These are phyloP conservation scores for Cynopterus sphinx DNA, from an alignment of 2,797 vertebrate genomes.

Conservation along the genomic window DNA sequence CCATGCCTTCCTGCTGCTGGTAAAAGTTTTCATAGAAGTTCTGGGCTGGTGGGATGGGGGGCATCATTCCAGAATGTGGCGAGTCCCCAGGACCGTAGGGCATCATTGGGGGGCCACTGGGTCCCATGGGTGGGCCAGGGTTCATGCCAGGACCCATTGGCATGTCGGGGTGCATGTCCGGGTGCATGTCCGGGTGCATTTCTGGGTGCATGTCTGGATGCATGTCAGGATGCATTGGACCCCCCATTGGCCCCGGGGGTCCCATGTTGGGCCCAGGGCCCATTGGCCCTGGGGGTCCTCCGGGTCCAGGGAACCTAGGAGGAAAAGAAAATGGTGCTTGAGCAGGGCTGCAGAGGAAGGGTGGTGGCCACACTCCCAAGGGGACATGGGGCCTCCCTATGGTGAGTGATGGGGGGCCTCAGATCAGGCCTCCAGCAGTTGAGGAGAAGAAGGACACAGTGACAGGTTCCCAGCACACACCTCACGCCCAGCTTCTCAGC, in stretches of 20 bases:
- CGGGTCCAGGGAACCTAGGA: slow-evolving; percentile 86
- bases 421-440: neutral
- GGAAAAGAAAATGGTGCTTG: slow-evolving; percentile 79
- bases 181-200: slow-evolving; percentile 83
- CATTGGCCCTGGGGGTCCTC: slow-evolving; percentile 86
- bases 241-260: slow-evolving; percentile 85
- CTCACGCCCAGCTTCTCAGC: slow-evolving; percentile 96
- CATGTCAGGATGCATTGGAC: slow-evolving; percentile 85
- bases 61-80: slow-evolving; percentile 87
- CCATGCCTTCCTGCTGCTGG: slow-evolving; percentile 90
- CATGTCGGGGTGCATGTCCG: slow-evolving; percentile 84
- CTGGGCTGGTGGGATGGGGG: slow-evolving; percentile 86
- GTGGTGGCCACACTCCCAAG: neutral
- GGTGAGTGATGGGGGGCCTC: neutral
- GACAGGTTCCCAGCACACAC: slow-evolving; percentile 78
- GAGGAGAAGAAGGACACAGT: neutral
- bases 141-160: slow-evolving; percentile 90
- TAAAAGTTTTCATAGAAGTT: slow-evolving; percentile 94
- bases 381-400: accelerated
- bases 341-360: neutral
- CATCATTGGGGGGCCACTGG: slow-evolving; percentile 90
- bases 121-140: slow-evolving; percentile 89
- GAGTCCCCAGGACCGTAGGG: slow-evolving; percentile 90
- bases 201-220: slow-evolving; percentile 80
- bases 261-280: slow-evolving; percentile 82